A percentile compares a stretch with the other conserved stretches of the same genome.
Conservation (phyloP, 2,113 vertebrate species). For the Amblyornis subalaris region DNA sequence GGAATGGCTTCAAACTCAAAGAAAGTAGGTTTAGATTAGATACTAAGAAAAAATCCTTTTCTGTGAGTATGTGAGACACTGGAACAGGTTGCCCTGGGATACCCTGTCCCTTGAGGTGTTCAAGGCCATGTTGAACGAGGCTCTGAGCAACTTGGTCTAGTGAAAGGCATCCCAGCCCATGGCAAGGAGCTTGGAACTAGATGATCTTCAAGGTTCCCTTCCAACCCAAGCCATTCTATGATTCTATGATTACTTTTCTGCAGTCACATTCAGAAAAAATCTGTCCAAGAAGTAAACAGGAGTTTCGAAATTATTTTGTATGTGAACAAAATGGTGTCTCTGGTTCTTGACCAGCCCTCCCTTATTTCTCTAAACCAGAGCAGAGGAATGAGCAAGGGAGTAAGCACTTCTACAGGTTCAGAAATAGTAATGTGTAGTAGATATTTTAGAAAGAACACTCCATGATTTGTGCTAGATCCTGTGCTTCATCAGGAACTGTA, state of each 20-base stretch:
- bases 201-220: neutral
- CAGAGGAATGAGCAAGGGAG: neutral
- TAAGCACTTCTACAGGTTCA: neutral
- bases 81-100: neutral
- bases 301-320: neutral
- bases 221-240: neutral
- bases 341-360: neutral
- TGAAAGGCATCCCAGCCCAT: neutral
- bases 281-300: neutral
- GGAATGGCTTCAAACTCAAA: neutral
- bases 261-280: neutral
- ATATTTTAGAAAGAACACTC: neutral
- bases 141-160: neutral
- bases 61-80: neutral
- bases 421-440: neutral
- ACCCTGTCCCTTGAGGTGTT: neutral
- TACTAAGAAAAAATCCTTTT: neutral
- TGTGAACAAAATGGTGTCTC: neutral
- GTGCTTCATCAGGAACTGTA: neutral
- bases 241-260: neutral
- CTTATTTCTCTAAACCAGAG: neutral
- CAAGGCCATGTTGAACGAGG: accelerated
- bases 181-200: neutral
- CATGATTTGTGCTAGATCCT: neutral
- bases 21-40: neutral